Percentiles rank a stretch among this genome's conserved stretches.
Evolutionary conservation across 2,888 invertebrate genomes (phyloP).

Genomic region (Carterocephalus palaemon): DNA sequence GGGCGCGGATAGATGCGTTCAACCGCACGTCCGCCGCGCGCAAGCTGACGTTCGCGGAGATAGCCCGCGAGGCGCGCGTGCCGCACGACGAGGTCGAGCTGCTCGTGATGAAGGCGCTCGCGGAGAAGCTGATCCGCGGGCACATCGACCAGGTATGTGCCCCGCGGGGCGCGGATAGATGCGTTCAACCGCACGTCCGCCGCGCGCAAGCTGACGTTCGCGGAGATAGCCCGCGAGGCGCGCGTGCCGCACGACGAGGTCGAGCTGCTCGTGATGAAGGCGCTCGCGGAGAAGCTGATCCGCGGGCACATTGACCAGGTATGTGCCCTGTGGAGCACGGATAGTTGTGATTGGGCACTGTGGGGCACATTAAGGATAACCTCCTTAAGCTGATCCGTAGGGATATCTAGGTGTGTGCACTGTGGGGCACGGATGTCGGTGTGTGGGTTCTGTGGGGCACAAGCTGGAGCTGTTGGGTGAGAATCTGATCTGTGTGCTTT

Average conservation of each 20-base stretch:
- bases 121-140: constrained; percentile 95
- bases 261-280: constrained; percentile 98
- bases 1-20: constrained; percentile 83
- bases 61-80: constrained; percentile 90
- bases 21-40: constrained; percentile 93
- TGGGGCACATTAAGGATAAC: constrained; percentile 93
- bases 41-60: constrained; percentile 93
- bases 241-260: constrained; percentile 91
- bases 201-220: constrained; percentile 90
- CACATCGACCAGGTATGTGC: constrained; percentile 93
- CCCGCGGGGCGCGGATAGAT: too few species aligned
- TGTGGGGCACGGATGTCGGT: too few species aligned
- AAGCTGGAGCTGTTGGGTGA: too few species aligned
- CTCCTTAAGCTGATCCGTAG: constrained; percentile 90
- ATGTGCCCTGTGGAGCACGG: too few species aligned
- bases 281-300: constrained; percentile 94
- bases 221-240: constrained; percentile 93
- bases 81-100: constrained; percentile 93
- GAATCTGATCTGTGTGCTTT: too few species aligned
- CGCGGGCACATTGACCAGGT: constrained; percentile 98
- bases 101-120: constrained; percentile 98
- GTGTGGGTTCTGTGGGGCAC: too few species aligned
- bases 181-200: constrained; percentile 96
- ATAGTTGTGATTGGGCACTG: constrained; percentile 87
- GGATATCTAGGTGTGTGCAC: too few species aligned